phyloP scores from a whole-genome alignment of 2,113 vertebrate species.

The Mesocricetus auratus region DNA sequence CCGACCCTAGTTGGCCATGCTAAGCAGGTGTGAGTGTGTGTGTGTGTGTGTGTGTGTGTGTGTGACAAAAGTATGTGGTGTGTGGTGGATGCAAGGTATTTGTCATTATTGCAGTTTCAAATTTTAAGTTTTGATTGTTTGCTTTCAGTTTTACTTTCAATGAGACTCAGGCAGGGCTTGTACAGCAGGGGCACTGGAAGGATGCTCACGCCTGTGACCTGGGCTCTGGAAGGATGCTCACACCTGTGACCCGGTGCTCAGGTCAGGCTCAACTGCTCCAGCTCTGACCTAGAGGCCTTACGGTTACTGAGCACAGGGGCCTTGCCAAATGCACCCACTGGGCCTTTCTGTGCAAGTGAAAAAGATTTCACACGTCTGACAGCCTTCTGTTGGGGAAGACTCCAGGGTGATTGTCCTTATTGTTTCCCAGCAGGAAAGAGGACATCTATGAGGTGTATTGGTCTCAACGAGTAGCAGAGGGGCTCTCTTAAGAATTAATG shows the following conservation, averaged over 20 bases:
- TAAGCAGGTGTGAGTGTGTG: background rate
- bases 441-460: constrained; percentile 92
- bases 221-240: constrained; percentile 83
- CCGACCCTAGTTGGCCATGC: constrained; percentile 22
- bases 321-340: constrained; percentile 95
- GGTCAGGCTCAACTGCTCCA: background rate
- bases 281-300: constrained; percentile 93
- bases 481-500: constrained; percentile 82
- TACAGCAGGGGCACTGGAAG: constrained; percentile 80
- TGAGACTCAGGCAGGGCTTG: constrained; percentile 84
- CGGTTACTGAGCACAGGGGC: constrained; percentile 90
- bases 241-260: background rate
- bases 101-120: constrained; percentile 83
- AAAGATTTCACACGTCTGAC: constrained; percentile 93
- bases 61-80: constrained; percentile 49
- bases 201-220: constrained; percentile 78
- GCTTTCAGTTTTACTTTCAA: constrained; percentile 86
- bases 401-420: constrained; percentile 92
- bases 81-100: constrained; percentile 71
- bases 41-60: constrained; percentile 53
- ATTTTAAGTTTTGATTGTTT: constrained; percentile 81
- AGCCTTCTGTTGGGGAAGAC: constrained; percentile 92
- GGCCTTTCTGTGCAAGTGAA: constrained; percentile 94
- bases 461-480: constrained; percentile 93
- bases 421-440: constrained; percentile 92